Conservation (phyloP, 2,888 invertebrate species). For the Drosophila nr. perissopoda region DNA sequence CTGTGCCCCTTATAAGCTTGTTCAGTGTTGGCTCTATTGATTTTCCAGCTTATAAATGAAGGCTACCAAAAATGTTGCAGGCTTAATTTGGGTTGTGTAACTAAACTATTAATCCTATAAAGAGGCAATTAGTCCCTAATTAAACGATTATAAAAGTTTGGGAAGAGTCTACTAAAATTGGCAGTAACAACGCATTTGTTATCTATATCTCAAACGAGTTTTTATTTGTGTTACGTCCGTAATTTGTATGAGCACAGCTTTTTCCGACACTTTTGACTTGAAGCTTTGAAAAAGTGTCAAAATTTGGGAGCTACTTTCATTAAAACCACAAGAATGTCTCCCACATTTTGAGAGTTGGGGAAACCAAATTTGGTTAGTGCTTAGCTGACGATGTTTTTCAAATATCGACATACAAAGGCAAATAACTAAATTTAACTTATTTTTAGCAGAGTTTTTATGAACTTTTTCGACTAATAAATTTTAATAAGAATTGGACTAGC, state of each 20-base stretch:
- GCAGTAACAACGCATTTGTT: background rate
- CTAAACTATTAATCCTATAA: background rate
- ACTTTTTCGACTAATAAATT: conserved; percentile 36
- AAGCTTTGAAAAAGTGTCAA: background rate
- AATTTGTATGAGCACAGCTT: background rate
- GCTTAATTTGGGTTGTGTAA: background rate
- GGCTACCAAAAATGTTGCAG: background rate
- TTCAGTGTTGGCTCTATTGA: conserved; percentile 2
- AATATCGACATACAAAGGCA: background rate
- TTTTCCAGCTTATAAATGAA: conserved; percentile 1
- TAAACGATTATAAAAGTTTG: background rate
- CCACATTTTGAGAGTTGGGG: background rate
- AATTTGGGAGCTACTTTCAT: background rate
- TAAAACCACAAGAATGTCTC: background rate
- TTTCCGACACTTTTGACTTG: background rate
- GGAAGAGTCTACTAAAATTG: background rate
- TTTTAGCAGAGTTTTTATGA: conserved; percentile 7
- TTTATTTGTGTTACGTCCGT: background rate
- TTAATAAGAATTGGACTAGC: conserved; percentile 36
- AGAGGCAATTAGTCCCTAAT: background rate
- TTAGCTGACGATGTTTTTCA: background rate
- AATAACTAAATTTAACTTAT: background rate
- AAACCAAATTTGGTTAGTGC: background rate
- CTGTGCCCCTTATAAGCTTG: background rate
- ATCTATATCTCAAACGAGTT: background rate